These are phyloP conservation scores for Saccostrea echinata DNA, from an alignment of 1,140 invertebrate genomes.

Conservation along the genomic window DNA sequence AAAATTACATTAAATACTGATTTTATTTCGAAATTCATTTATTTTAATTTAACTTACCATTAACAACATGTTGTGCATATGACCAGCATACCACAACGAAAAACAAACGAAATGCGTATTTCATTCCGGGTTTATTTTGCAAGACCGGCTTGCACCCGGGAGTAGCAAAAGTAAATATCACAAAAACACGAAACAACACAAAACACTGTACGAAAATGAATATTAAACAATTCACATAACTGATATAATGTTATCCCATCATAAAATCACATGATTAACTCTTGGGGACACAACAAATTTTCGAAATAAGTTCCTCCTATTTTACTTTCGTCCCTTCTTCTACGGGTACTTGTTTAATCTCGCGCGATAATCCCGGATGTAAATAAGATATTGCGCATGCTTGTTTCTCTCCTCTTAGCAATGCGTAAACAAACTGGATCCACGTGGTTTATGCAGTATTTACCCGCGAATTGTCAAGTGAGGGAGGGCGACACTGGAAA, in stretches of 20 bases:
- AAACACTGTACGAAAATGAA: background rate
- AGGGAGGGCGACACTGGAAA: background rate
- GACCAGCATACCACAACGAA: conserved; percentile 51
- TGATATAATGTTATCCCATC: background rate
- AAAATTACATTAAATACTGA: no score
- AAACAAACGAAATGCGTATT: conserved; percentile 19
- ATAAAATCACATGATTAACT: background rate
- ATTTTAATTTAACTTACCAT: background rate
- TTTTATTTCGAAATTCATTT: no score
- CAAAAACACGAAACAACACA: background rate
- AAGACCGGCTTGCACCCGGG: conserved; percentile 45
- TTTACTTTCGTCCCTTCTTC: background rate
- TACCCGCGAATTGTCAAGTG: background rate
- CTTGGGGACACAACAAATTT: conserved; percentile 14
- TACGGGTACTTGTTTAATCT: conserved; percentile 11
- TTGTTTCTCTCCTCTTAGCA: conserved; percentile 11
- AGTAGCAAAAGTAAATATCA: conserved; percentile 5
- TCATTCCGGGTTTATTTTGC: conserved; percentile 8
- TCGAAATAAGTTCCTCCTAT: background rate
- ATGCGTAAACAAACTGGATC: conserved; percentile 12
- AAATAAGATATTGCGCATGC: background rate
- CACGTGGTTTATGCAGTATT: background rate
- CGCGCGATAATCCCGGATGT: conserved; percentile 32
- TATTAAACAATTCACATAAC: background rate
- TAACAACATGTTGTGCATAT: conserved; percentile 15